phyloP scores from a whole-genome alignment of 1,140 invertebrate genomes.

The Chymomyza costata region DNA sequence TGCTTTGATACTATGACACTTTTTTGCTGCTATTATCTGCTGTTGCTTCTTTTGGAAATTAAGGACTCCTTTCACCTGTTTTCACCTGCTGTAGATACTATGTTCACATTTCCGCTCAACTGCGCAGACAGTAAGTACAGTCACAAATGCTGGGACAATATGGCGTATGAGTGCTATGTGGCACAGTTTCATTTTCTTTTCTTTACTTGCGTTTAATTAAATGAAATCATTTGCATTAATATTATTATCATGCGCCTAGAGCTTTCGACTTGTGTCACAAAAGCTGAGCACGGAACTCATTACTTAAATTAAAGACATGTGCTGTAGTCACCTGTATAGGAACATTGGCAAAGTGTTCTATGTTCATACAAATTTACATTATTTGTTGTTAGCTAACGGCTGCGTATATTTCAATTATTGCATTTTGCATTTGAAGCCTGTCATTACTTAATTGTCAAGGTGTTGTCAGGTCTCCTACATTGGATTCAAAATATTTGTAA shows the following conservation, averaged over 20 bases:
- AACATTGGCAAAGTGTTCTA: neutral
- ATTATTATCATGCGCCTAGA: slow-evolving; percentile 51
- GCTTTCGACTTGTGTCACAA: slow-evolving; percentile 13
- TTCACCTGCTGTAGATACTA: too few species aligned
- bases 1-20: too few species aligned
- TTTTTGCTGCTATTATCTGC: too few species aligned
- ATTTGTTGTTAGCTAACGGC: too few species aligned
- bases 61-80: too few species aligned
- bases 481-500: neutral
- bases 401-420: neutral
- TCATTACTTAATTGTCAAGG: neutral
- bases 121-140: too few species aligned
- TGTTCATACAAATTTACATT: neutral
- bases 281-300: slow-evolving; percentile 54
- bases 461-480: neutral
- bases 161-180: too few species aligned
- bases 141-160: too few species aligned
- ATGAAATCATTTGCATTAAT: slow-evolving; percentile 72
- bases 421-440: neutral
- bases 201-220: slow-evolving; percentile 57
- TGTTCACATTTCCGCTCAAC: too few species aligned
- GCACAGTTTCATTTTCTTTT: too few species aligned
- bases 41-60: too few species aligned
- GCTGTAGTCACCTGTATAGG: too few species aligned
- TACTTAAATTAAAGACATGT: slow-evolving; percentile 56